Percentiles rank a stretch among this genome's conserved stretches.
Evolutionary conservation across 23 tunicate genomes (phyloP).

Genomic region (Ciona savignyi): DNA sequence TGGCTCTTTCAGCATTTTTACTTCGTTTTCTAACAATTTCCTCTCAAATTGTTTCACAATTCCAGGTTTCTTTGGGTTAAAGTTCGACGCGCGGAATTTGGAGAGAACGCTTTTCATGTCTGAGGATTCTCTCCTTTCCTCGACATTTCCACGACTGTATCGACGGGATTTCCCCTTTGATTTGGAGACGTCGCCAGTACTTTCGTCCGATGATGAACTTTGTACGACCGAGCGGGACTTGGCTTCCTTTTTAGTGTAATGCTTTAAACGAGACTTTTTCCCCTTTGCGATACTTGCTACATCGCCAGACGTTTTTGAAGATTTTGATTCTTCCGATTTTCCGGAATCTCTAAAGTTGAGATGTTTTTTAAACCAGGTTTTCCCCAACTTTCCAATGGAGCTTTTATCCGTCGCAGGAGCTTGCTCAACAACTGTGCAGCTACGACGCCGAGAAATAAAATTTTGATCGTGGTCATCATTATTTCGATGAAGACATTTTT

Average conservation of each 20-base stretch:
- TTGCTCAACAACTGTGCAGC: background rate
- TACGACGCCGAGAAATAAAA: background rate
- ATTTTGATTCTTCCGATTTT: slow-evolving; percentile 6
- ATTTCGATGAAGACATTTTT: background rate
- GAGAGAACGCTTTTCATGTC: slow-evolving; percentile 66
- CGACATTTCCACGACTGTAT: slow-evolving; percentile 83
- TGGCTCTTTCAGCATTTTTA: slow-evolving; percentile 35
- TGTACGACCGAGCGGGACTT: background rate
- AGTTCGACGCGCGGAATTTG: slow-evolving; percentile 41
- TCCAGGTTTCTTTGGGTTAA: slow-evolving; percentile 52
- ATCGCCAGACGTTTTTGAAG: background rate
- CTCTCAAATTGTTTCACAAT: slow-evolving; percentile 68
- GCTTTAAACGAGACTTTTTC: background rate
- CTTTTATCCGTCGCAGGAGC: slow-evolving; percentile 14
- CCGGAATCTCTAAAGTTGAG: slow-evolving; percentile 26
- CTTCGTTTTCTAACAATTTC: slow-evolving; percentile 69
- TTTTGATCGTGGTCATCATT: background rate
- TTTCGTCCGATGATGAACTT: slow-evolving; percentile 53
- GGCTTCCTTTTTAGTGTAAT: background rate
- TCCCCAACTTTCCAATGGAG: slow-evolving; percentile 44
- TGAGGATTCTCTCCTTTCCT: slow-evolving; percentile 30
- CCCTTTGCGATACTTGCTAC: slow-evolving; percentile 3
- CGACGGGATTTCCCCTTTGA: slow-evolving; percentile 46
- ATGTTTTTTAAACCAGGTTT: slow-evolving; percentile 69
- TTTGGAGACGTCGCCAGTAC: slow-evolving; percentile 13